A percentile compares a stretch with the other conserved stretches of the same genome.
phyloP scores from a whole-genome alignment of 1,140 invertebrate genomes.

The Caerostris extrusa region DNA sequence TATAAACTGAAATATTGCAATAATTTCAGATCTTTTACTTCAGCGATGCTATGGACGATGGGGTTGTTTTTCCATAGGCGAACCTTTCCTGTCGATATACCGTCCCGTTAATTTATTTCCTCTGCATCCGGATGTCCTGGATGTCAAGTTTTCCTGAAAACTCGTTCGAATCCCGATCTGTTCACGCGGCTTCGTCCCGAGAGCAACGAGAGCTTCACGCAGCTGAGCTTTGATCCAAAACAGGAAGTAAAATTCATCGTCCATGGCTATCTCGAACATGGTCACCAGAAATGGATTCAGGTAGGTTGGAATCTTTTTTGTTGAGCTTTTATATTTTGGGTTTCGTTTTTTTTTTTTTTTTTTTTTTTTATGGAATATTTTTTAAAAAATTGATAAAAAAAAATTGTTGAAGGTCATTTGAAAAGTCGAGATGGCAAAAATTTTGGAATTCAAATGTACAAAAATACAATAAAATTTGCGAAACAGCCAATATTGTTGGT shows the following conservation, averaged over 20 bases:
- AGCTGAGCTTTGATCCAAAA: conserved; percentile 79
- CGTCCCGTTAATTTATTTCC: conserved; percentile 91
- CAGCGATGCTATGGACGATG: conserved; percentile 88
- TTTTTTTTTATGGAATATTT: background rate
- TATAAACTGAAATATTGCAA: too few relatives aligned
- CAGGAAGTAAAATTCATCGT: conserved; percentile 88
- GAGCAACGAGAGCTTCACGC: conserved; percentile 60
- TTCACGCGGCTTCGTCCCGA: conserved; percentile 80
- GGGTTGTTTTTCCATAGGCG: conserved; percentile 91
- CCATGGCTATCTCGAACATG: conserved; percentile 93
- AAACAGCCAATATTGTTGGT: too few relatives aligned
- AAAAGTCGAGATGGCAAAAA: too few relatives aligned
- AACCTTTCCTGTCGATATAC: conserved; percentile 88
- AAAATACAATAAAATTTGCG: too few relatives aligned
- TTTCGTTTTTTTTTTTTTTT: background rate
- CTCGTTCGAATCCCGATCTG: conserved; percentile 83
- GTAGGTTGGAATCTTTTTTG: conserved; percentile 82
- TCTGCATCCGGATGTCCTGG: conserved; percentile 84
- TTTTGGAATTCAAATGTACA: too few relatives aligned
- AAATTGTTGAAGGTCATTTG: too few relatives aligned
- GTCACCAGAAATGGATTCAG: conserved; percentile 87
- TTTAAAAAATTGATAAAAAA: background rate
- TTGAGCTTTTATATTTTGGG: background rate
- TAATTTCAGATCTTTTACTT: conserved; percentile 55
- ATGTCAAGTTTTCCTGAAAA: conserved; percentile 83